Conservation (phyloP, 2,113 vertebrate genomes). For the Emberiza fucata region DNA sequence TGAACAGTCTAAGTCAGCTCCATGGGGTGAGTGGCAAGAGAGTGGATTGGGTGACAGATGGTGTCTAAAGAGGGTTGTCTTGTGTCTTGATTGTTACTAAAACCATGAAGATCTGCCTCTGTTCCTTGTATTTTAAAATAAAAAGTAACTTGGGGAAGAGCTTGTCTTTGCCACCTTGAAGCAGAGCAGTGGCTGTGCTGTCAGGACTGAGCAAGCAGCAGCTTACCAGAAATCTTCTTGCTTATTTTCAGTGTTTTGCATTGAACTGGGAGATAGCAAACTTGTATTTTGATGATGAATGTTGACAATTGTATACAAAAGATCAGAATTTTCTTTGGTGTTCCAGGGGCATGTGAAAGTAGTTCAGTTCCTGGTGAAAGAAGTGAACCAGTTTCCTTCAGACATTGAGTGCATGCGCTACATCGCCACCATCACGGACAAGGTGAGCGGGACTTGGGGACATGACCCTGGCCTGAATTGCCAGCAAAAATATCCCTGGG, state of each 20-base stretch:
- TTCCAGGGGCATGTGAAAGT: conserved; percentile 96
- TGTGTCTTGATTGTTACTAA: background rate
- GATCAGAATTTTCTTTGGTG: background rate
- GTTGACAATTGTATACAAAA: background rate
- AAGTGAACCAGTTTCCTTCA: conserved; percentile 97
- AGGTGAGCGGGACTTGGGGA: conserved; percentile 74
- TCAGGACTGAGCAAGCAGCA: background rate
- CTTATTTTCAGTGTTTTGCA: background rate
- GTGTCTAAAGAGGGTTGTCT: background rate
- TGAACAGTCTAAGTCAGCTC: background rate
- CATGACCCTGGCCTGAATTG: background rate
- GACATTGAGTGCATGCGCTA: conserved; percentile 99
- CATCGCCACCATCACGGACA: conserved; percentile 97
- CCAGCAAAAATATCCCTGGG: background rate
- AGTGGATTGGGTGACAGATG: background rate
- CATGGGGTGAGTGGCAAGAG: accelerated
- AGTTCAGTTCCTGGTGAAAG: conserved; percentile 97
- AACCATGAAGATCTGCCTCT: background rate
- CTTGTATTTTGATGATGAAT: background rate
- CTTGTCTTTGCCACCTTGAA: background rate
- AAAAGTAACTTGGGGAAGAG: background rate
- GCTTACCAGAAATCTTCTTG: background rate
- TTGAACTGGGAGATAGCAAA: background rate
- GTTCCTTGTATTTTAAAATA: background rate
- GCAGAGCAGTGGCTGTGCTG: background rate